Evolutionary conservation across 2,797 vertebrate species (phyloP), one percentile per base, ranked within the genome.

Genomic region (Heliangelus exortis): DNA sequence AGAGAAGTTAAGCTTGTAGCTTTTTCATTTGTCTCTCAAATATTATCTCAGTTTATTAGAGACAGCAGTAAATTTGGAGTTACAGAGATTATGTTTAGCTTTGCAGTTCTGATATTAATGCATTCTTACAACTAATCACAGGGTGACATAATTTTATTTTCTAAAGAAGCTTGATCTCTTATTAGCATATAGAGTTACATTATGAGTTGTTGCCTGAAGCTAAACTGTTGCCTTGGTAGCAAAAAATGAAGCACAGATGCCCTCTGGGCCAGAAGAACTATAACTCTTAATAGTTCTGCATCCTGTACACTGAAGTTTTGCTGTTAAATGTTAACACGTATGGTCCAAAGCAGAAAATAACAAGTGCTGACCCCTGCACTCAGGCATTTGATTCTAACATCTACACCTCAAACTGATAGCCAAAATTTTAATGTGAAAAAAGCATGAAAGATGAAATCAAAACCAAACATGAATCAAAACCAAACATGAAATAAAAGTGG

Each of bases 131-230:
- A 72, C 65, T 91, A 95, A 92, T 93, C 86, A 86, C 19, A 94
- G 57, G 11, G 47, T 93, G 61, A 95, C 51, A 86, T 26, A 68
- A 19, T 91, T 95, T 83, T 34, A 59, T 91, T 68, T 94, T 95
- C 90, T 89, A 55, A 62, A 92, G 75, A 91, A 93, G 59, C 47
- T 90, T 93, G 87, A 95, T 93, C 81, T 95, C 65, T 94, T 95
- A 75, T 95, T 95, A 96, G 68, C 80, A 92, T 80, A 89, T 75
- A 74, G 12, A 84, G 47, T 87, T 85, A 91, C 62, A 94, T 95
- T 76, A 68, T 85, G 59, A 78, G 53, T 69, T 53, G 39, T 61
- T 93, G 57, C 84, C 84, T 87, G 58, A 92, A 96, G 89, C 63
- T 93, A 88, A 93, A 76, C 31, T 91, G 76, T 81, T 96, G 76